Evolutionary conservation across 2,797 vertebrate genomes (phyloP).

Genomic region (Gallinago stenura): DNA sequence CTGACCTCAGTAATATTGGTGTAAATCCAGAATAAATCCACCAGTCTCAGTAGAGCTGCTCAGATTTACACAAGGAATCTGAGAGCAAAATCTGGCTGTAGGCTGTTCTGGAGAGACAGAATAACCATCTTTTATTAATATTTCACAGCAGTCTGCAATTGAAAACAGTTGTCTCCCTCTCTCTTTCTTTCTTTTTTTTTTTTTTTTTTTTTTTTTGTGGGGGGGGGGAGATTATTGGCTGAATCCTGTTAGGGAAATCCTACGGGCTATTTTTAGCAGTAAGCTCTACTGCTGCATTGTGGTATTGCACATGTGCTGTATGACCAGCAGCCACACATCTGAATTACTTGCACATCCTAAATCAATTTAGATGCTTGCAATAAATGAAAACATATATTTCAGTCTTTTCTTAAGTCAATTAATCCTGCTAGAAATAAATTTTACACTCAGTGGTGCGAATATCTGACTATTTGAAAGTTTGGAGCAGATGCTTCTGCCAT

Average conservation of each 20-base stretch:
- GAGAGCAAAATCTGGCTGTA: constrained; percentile 57
- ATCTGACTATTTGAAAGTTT: neutral
- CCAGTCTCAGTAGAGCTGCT: constrained; percentile 59
- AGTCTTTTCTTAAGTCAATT: constrained; percentile 49
- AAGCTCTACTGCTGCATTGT: constrained; percentile 48
- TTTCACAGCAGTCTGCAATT: constrained; percentile 74
- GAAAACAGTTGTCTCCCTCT: constrained; percentile 69
- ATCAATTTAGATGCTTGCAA: constrained; percentile 67
- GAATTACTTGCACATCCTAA: constrained; percentile 69
- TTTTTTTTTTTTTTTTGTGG: neutral
- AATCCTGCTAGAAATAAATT: constrained; percentile 37
- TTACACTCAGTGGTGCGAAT: neutral
- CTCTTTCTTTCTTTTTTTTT: neutral
- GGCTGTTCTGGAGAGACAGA: constrained; percentile 57
- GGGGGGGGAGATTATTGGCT: constrained; percentile 47
- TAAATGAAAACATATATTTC: constrained; percentile 44
- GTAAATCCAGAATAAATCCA: constrained; percentile 64
- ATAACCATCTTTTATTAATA: constrained; percentile 73
- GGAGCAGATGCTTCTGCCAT: neutral
- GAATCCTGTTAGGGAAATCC: constrained; percentile 71
- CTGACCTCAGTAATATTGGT: constrained; percentile 38
- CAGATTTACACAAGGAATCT: constrained; percentile 53
- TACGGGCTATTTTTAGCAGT: constrained; percentile 73
- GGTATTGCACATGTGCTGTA: constrained; percentile 56
- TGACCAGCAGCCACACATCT: constrained; percentile 61